Base-by-base conservation (phyloP, 2,797 vertebrate genomes). In the Enoplosus armatus region DNA sequence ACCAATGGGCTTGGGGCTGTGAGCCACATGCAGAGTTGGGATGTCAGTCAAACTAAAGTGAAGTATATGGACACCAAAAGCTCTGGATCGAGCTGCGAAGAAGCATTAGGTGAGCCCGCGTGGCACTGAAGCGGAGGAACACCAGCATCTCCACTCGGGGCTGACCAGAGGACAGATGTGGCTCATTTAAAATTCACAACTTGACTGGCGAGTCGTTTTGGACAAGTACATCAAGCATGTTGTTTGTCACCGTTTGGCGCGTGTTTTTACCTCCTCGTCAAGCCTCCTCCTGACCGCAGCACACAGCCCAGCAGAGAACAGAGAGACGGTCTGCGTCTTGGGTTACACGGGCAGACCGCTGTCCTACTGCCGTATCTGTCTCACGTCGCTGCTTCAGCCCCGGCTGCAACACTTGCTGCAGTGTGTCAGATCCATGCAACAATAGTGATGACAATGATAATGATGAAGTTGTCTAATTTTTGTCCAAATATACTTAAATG, bases 361-460 rank as follows among this genome's bases (percentile, higher is more conserved):
- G 71, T 54, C 60, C 62, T 6, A 37, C 68, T 41, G n/a, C n/a
- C n/a, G 72, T 50, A 59, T 72, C 55, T 45, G 51, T 54, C 59
- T 67, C 66, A 43, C 43, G 75, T 29, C 45, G 31, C 51, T 55
- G 53, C 69, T 67, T 80, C 51, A 69, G 63, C 45, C 31, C 65
- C 22, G 69, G 71, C 65, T 83, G 70, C 71, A 81, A 60, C 41
- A 43, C 72, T 55, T 78, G 70, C 81, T 78, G 73, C 81, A 79
- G 48, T 65, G 56, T 67, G 56, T 72, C 66, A n/a, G n/a, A n/a
- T n/a, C n/a, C n/a, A n/a, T n/a, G n/a, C n/a, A n/a, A n/a, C n/a
- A n/a, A n/a, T n/a, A n/a, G n/a, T n/a, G n/a, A n/a, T n/a, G n/a
- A n/a, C n/a, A n/a, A n/a, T n/a, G n/a, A n/a, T n/a, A n/a, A n/a